Base-by-base conservation (phyloP, 2,113 vertebrate genomes). In the Morone saxatilis region DNA sequence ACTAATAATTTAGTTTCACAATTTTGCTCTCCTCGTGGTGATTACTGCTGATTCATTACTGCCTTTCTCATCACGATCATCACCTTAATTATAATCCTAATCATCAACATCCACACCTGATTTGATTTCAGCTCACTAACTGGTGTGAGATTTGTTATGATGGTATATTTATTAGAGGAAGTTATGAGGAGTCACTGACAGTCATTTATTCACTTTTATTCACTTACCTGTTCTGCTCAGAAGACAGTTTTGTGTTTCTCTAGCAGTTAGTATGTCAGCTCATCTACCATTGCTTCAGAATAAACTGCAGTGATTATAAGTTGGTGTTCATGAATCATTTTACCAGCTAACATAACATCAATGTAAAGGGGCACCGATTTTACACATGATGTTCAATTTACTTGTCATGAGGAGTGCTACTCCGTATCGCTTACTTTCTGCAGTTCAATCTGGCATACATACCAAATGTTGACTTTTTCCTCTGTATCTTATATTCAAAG, bases 121-220 rank as follows among this genome's bases (percentile, higher is more conserved):
- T 86, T 73, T 61, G 71, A 88, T 88, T 79, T 70, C 16, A 65
- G 62, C 66, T 60, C 62, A 31, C 79, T 22, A 53, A 3, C 70
- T 41, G 20, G 22, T 22, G 14, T 16, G 38, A 51, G 45, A 54
- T 38, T n/a, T 7, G 5, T 47, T 40, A 53, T 53, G 65, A 54
- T 43, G 43, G 51, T 48, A 5, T 80, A 40, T 65, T 66, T 48
- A 63, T 62, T 25, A 75, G 41, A 43, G 36, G 68, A 48, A 51
- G 53, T 48, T 72, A 76, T 78, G 40, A 85, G 54, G 60, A 50
- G 53, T 47, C 68, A 9, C 57, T 62, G 19, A 81, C 41, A 81
- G 59, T 70, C 68, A 83, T 69, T 71, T 51, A 57, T 43, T 71
- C 69, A 36, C 20, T 68, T 57, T 61, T 6, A 43, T 63, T 54